A percentile compares a stretch with the other conserved stretches of the same genome.
Conservation (phyloP, 2,113 vertebrate species). For the Pterocles burchelli region DNA sequence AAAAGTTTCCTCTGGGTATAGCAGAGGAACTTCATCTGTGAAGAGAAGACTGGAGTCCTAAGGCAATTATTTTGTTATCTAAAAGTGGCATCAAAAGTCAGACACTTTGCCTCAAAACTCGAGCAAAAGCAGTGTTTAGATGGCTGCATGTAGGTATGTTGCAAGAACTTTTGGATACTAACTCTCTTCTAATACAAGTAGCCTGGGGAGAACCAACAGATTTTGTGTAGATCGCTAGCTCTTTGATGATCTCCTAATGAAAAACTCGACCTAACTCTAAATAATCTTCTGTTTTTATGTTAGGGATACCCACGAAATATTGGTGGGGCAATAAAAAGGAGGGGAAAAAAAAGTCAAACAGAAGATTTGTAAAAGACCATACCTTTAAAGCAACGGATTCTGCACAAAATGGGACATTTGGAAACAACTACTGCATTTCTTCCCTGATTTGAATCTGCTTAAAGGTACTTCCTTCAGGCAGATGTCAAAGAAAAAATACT, state of each 20-base stretch:
- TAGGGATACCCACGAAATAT: background rate
- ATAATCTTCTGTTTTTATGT: background rate
- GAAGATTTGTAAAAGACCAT: background rate
- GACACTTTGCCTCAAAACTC: background rate
- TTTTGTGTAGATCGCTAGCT: background rate
- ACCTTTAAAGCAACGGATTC: background rate
- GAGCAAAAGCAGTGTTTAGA: background rate
- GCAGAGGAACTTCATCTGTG: background rate
- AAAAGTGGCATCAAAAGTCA: background rate
- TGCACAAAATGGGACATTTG: background rate
- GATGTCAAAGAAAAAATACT: background rate
- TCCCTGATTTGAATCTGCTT: background rate
- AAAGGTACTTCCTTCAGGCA: background rate
- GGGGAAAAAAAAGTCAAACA: rapidly evolving
- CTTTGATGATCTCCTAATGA: background rate
- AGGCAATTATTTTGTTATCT: slow-evolving; percentile 19
- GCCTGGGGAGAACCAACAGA: background rate
- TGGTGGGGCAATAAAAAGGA: background rate
- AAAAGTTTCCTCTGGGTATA: background rate
- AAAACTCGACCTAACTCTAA: background rate
- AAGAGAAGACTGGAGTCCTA: background rate
- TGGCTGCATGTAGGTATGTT: background rate
- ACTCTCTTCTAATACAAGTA: background rate
- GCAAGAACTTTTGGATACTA: background rate
- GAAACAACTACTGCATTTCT: background rate